Base-by-base conservation (phyloP, 2,113 vertebrate species). In the Struthidea cinerea region DNA sequence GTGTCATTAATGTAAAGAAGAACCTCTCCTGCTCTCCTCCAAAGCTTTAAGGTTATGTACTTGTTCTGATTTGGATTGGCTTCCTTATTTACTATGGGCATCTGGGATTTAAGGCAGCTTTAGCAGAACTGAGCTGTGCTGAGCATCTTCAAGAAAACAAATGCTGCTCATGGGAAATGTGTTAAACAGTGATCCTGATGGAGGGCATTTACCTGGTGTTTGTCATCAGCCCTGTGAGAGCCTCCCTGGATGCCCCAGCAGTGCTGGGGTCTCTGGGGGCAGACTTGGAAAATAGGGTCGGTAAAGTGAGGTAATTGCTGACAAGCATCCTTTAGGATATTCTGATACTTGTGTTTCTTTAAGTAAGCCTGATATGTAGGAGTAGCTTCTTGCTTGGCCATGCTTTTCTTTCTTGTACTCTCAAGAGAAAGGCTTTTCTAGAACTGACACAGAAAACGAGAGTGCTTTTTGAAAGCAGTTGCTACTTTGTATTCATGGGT, bases 181-280 rank as follows among this genome's bases (percentile, higher is more conserved):
- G n/a, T 83, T 77, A 27, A 47, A 44, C 47, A 35, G 41, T 16
- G 39, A 56, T 76, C 13, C 8, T 33, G 16, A 47, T 1, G 16
- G 30, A 57, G 50, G 20, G 15, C 16, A 28, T 46, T 77, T 5
- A 1, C n/a, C 67, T 73, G 39, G 16, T 6, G 0, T 39, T 89
- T 77, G 63, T 56, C 17, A 23, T 60, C 33, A 80, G 37, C 23
- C n/a, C 55, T 28, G 11, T 14, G 65, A 39, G 22, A 82, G 37
- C 39, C 33, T 68, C 18, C 35, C 2, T 0, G 0, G 44, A 23
- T 71, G 33, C 15, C 37, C 33, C n/a, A 20, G 69, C 42, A 78
- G 8, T 2, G 2, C 59, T 55, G 35, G 44, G 1, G 2, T 49
- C 44, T 78, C 57, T 57, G 13, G 27, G 30, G n/a, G 3, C 16